phyloP scores from a whole-genome alignment of 2,888 invertebrate genomes.

The Orgyia antiqua region DNA sequence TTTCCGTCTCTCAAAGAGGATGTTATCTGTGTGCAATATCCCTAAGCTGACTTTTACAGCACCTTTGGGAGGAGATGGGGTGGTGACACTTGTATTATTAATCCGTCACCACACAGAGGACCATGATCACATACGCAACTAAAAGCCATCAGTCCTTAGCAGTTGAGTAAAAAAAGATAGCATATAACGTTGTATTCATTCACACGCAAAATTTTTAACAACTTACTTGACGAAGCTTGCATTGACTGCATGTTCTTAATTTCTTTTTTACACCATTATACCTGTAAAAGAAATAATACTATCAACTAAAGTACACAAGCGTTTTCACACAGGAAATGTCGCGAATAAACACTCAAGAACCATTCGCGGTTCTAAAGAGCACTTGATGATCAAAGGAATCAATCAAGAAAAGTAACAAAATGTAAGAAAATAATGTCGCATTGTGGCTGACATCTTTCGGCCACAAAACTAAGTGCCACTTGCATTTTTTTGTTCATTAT shows the following conservation, averaged over 20 bases:
- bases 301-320: conserved; percentile 4
- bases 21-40: too few relatives aligned
- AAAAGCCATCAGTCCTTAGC: too few relatives aligned
- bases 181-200: too few relatives aligned
- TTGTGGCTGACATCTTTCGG: conserved; percentile 69
- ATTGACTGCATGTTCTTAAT: conserved; percentile 47
- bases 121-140: too few relatives aligned
- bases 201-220: background rate
- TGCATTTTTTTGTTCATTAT: conserved; percentile 50
- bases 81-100: too few relatives aligned
- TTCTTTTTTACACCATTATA: conserved; percentile 12
- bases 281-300: conserved; percentile 22
- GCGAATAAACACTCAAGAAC: conserved; percentile 35
- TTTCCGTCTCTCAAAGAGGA: too few relatives aligned
- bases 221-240: conserved; percentile 55
- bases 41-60: too few relatives aligned
- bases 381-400: conserved; percentile 43
- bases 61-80: too few relatives aligned
- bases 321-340: conserved; percentile 37
- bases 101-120: too few relatives aligned
- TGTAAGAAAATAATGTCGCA: conserved; percentile 62
- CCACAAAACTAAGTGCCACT: conserved; percentile 56
- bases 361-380: conserved; percentile 41
- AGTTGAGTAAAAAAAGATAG: too few relatives aligned
- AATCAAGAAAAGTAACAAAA: conserved; percentile 62